Conservation (phyloP, 2,113 vertebrate species). For the Petromus typicus region DNA sequence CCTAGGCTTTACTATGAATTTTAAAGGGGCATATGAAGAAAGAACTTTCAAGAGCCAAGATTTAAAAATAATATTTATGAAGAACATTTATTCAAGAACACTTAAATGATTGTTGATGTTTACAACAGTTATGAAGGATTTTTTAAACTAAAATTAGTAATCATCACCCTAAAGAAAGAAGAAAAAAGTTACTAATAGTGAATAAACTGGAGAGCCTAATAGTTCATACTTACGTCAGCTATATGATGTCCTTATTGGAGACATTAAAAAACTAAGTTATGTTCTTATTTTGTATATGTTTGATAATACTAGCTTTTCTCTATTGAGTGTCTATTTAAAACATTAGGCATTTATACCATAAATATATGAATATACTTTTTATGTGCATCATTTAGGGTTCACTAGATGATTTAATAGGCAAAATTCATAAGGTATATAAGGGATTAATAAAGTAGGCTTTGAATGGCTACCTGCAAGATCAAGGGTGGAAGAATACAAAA, state of each 20-base stretch:
- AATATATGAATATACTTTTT: background rate
- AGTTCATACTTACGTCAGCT: background rate
- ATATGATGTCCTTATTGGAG: background rate
- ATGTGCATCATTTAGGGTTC: background rate
- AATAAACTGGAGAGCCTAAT: background rate
- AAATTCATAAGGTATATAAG: background rate
- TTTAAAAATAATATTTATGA: background rate
- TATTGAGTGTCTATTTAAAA: background rate
- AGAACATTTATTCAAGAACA: background rate
- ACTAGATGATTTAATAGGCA: background rate
- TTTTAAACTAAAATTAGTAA: conserved; percentile 33
- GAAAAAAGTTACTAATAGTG: background rate
- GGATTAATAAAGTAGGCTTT: background rate
- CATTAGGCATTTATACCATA: background rate
- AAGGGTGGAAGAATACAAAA: background rate
- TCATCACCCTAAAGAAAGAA: background rate
- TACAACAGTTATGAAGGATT: background rate
- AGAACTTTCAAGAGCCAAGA: conserved; percentile 41
- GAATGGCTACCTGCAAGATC: background rate
- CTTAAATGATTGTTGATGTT: background rate
- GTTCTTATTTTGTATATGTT: background rate
- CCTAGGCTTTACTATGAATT: background rate
- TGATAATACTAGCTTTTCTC: background rate
- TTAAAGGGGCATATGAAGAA: background rate
- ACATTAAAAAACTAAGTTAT: background rate